Conservation (phyloP, 2,797 vertebrate species). For the Alcedo atthis region DNA sequence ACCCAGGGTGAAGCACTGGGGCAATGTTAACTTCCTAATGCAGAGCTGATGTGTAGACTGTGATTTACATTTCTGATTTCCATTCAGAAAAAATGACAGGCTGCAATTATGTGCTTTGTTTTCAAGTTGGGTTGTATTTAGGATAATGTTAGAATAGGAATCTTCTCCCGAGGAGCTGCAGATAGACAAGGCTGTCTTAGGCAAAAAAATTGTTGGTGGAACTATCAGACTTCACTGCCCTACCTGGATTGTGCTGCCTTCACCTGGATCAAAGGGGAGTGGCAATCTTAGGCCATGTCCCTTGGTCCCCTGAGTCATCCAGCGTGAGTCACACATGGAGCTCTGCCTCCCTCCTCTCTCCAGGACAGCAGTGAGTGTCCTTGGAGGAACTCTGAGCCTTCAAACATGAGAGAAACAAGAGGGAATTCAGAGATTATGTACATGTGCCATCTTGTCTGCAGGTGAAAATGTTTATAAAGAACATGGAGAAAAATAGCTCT, state of each 20-base stretch:
- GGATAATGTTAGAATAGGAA: neutral
- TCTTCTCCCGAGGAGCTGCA: neutral
- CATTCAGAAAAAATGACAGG: neutral
- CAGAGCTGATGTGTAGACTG: neutral
- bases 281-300: neutral
- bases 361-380: neutral
- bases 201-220: neutral
- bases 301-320: neutral
- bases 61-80: slow-evolving; percentile 34
- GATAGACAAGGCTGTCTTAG: neutral
- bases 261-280: neutral
- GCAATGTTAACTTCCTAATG: neutral
- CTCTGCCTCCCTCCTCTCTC: neutral
- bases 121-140: neutral
- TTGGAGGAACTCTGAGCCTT: neutral
- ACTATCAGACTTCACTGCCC: neutral
- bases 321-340: neutral
- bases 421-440: neutral
- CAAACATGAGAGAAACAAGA: neutral
- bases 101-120: slow-evolving; percentile 11
- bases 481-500: neutral
- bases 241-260: neutral
- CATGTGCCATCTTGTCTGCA: neutral
- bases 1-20: neutral
- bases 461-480: neutral